Evolutionary conservation across 2,113 vertebrate genomes (phyloP).

Genomic region (Sitta europaea): DNA sequence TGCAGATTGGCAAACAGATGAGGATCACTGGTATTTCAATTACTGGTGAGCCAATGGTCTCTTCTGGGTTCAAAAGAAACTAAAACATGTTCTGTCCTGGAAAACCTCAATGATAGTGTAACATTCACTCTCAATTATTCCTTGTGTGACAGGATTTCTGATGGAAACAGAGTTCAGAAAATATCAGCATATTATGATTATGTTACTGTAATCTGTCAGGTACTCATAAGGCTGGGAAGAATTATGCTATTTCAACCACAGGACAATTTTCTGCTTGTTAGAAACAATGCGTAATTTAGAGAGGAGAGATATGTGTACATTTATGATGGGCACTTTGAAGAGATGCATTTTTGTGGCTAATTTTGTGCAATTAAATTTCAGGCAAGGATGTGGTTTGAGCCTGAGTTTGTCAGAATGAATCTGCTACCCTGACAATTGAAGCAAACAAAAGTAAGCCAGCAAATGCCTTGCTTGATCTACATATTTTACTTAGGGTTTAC

Average conservation of each 20-base stretch:
- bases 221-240: background rate
- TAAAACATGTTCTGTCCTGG: background rate
- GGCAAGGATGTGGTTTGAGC: background rate
- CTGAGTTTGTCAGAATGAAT: background rate
- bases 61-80: background rate
- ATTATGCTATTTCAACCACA: background rate
- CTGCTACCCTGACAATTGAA: background rate
- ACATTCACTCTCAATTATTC: background rate
- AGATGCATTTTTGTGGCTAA: background rate
- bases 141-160: conserved; percentile 29
- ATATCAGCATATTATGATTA: background rate
- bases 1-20: conserved; percentile 20
- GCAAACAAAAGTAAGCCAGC: background rate
- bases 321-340: background rate
- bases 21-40: conserved; percentile 33
- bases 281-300: background rate
- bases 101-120: background rate
- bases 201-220: background rate
- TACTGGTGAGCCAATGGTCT: background rate
- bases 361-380: background rate
- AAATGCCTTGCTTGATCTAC: background rate
- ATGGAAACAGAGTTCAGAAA: conserved; percentile 21
- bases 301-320: background rate
- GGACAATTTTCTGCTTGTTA: background rate
- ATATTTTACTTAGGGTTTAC: background rate